Evolutionary conservation across 2,113 vertebrate species (phyloP).

Genomic region (Amazona guildingii): DNA sequence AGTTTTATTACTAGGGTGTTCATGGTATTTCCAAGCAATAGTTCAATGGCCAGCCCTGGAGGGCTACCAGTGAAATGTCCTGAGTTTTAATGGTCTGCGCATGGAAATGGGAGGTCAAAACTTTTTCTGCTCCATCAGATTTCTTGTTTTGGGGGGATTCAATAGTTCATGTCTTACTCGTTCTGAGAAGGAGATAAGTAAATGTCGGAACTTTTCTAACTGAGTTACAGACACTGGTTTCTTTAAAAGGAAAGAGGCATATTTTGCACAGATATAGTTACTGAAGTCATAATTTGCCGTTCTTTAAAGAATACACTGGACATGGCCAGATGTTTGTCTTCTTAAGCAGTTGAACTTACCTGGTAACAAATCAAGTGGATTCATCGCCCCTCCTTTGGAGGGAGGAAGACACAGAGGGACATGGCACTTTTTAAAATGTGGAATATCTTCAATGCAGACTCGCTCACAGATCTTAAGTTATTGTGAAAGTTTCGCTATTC

Average conservation of each 20-base stretch:
- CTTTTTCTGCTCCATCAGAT: constrained; percentile 45
- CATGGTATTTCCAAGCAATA: constrained; percentile 76
- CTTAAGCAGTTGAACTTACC: constrained; percentile 27
- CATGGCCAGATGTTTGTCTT: constrained; percentile 54
- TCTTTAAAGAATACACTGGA: constrained; percentile 82
- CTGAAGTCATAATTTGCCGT: constrained; percentile 71
- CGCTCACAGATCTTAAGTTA: constrained; percentile 61
- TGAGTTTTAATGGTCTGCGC: constrained; percentile 1
- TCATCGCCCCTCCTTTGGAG: constrained; percentile 4
- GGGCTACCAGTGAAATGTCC: constrained; percentile 23
- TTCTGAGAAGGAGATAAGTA: constrained; percentile 42
- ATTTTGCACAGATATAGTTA: constrained; percentile 82
- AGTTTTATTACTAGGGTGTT: constrained; percentile 51
- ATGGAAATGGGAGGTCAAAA: constrained; percentile 13
- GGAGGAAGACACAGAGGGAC: constrained; percentile 27
- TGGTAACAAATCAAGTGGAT: constrained; percentile 15
- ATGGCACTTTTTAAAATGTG: constrained; percentile 55
- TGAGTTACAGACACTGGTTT: constrained; percentile 83
- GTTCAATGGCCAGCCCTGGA: constrained; percentile 45
- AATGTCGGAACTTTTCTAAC: constrained; percentile 55
- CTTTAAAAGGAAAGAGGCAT: constrained; percentile 75
- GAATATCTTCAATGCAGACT: constrained; percentile 66
- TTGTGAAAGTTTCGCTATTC: constrained; percentile 66
- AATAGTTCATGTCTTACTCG: constrained; percentile 6
- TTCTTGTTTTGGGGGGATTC: constrained; percentile 38